Conservation (phyloP, 2,888 invertebrate species). For the Falcaria lacertinaria region DNA sequence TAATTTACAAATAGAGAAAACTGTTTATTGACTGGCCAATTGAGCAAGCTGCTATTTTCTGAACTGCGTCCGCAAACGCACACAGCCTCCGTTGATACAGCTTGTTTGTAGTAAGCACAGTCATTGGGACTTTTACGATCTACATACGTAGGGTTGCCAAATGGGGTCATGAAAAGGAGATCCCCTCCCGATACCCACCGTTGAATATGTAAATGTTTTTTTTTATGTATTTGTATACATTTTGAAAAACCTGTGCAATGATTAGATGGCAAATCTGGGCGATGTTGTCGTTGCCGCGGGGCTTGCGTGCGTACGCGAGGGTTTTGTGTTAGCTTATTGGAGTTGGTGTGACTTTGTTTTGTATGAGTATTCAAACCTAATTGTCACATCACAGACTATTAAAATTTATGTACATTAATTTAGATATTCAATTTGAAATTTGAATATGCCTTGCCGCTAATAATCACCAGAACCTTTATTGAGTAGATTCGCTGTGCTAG, state of each 20-base stretch:
- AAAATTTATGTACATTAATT: too few species aligned
- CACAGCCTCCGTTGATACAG: slow-evolving; percentile 14
- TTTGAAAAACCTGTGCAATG: slow-evolving; percentile 26
- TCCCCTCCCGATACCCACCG: slow-evolving; percentile 38
- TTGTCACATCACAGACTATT: background rate
- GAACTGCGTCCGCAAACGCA: slow-evolving; percentile 1
- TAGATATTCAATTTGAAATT: too few species aligned
- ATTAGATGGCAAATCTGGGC: slow-evolving; percentile 24
- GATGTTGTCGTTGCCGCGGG: slow-evolving; percentile 5
- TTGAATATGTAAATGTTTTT: slow-evolving; percentile 50
- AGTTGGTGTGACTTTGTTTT: background rate
- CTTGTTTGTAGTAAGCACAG: slow-evolving; percentile 45
- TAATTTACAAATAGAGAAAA: too few species aligned
- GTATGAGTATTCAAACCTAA: background rate
- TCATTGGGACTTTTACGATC: slow-evolving; percentile 49
- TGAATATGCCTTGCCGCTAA: too few species aligned
- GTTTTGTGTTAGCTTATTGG: slow-evolving; percentile 2
- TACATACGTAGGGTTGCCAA: slow-evolving; percentile 51
- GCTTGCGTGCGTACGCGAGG: slow-evolving; percentile 3
- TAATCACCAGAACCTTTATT: too few species aligned
- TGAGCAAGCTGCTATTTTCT: background rate
- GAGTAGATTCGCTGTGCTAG: too few species aligned
- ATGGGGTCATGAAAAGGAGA: slow-evolving; percentile 60
- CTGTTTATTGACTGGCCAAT: too few species aligned
- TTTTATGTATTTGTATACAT: slow-evolving; percentile 34